Evolutionary conservation across 2,888 invertebrate genomes (phyloP).

Genomic region (Slavum lentiscoides): DNA sequence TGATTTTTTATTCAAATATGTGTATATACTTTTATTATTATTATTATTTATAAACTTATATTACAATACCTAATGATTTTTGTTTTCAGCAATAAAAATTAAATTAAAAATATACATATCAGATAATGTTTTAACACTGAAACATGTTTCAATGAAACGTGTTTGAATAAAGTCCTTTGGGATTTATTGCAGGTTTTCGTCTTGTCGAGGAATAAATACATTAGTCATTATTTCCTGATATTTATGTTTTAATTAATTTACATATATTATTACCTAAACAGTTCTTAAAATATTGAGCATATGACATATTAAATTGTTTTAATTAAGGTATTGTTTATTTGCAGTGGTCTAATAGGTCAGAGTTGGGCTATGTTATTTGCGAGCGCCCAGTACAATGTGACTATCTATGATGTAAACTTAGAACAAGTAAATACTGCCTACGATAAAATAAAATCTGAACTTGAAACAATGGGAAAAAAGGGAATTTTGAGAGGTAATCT

Average conservation of each 20-base stretch:
- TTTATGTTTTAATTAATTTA: not conserved
- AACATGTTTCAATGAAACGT: too few relatives aligned
- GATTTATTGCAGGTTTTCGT: too few relatives aligned
- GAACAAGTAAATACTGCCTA: slow-evolving; percentile 76
- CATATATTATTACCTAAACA: not conserved
- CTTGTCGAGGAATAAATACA: not conserved
- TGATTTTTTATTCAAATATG: too few relatives aligned
- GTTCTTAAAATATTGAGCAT: not conserved
- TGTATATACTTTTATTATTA: too few relatives aligned
- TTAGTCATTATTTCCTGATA: not conserved
- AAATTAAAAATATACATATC: too few relatives aligned
- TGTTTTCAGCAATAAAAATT: too few relatives aligned
- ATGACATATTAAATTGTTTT: not conserved
- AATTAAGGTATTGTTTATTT: slow-evolving; percentile 57
- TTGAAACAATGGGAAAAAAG: slow-evolving; percentile 71
- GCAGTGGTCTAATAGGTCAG: slow-evolving; percentile 90
- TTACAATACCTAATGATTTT: too few relatives aligned
- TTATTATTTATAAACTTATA: too few relatives aligned
- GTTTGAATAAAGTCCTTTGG: too few relatives aligned
- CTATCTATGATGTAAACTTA: slow-evolving; percentile 79
- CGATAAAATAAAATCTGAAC: slow-evolving; percentile 72
- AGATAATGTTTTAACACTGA: too few relatives aligned
- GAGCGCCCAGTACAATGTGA: slow-evolving; percentile 85
- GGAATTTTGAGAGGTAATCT: slow-evolving; percentile 77
- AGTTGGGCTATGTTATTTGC: slow-evolving; percentile 98